phyloP scores from a whole-genome alignment of 2,113 vertebrate genomes.

The Raja brachyura region DNA sequence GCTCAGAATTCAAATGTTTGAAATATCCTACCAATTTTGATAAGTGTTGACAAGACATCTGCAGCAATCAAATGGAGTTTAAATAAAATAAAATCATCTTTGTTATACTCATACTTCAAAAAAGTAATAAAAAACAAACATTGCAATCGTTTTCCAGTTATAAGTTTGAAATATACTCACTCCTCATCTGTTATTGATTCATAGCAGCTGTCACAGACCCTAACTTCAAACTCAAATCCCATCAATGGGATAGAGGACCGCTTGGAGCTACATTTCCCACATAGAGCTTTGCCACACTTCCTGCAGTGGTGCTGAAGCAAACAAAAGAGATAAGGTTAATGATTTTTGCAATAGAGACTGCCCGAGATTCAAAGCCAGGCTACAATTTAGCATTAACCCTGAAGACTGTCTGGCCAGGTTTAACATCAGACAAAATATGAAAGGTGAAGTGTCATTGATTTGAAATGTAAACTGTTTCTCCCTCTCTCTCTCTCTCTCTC shows the following conservation, averaged over 20 bases:
- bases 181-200: slow-evolving; percentile 93
- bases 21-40: background rate
- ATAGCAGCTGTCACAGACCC: slow-evolving; percentile 89
- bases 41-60: background rate
- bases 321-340: slow-evolving; percentile 16
- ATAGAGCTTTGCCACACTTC: slow-evolving; percentile 91
- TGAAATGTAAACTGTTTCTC: too few relatives aligned
- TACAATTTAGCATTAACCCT: background rate
- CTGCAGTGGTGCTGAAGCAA: slow-evolving; percentile 85
- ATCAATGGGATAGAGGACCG: slow-evolving; percentile 92
- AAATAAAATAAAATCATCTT: background rate
- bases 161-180: slow-evolving; percentile 62
- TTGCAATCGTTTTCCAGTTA: background rate
- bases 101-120: background rate
- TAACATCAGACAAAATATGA: too few relatives aligned
- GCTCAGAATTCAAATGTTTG: background rate
- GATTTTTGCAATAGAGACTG: background rate
- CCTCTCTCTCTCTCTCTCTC: too few relatives aligned
- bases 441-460: too few relatives aligned
- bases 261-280: slow-evolving; percentile 89
- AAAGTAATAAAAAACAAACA: background rate
- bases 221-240: slow-evolving; percentile 95
- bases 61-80: background rate
- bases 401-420: background rate
- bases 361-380: background rate